Evolutionary conservation across 1,140 invertebrate species (phyloP).

Genomic region (Diprion similis): DNA sequence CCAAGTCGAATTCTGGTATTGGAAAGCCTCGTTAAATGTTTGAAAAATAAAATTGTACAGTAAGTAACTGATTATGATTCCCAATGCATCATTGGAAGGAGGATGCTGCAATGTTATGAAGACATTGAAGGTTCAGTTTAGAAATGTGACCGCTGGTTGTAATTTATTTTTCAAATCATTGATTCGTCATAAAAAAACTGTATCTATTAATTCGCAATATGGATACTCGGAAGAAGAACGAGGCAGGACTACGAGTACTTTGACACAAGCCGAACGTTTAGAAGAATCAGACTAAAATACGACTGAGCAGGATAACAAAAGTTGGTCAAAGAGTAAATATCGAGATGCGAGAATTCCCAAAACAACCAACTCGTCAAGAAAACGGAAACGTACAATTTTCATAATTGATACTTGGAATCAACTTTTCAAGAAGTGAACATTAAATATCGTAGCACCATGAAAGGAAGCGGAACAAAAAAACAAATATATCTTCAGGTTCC

Average conservation of each 20-base stretch:
- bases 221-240: background rate
- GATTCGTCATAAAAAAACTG: background rate
- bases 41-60: too few species aligned
- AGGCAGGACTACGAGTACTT: slow-evolving; percentile 9
- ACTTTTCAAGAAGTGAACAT: slow-evolving; percentile 14
- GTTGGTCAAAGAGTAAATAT: background rate
- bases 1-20: too few species aligned
- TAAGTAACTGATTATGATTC: too few species aligned
- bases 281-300: slow-evolving; percentile 6
- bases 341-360: background rate
- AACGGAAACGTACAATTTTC: slow-evolving; percentile 15
- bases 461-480: slow-evolving; percentile 32
- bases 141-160: too few species aligned
- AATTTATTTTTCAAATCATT: too few species aligned
- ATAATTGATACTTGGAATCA: slow-evolving; percentile 9
- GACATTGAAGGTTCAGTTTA: too few species aligned
- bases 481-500: slow-evolving; percentile 38
- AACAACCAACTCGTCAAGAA: background rate
- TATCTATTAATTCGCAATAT: too few species aligned
- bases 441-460: slow-evolving; percentile 42
- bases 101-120: too few species aligned
- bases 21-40: too few species aligned
- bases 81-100: too few species aligned
- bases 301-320: slow-evolving; percentile 10
- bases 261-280: background rate